These are phyloP conservation scores for Idris sp. DNA, from an alignment of 1,140 invertebrate genomes.

Conservation along the genomic window DNA sequence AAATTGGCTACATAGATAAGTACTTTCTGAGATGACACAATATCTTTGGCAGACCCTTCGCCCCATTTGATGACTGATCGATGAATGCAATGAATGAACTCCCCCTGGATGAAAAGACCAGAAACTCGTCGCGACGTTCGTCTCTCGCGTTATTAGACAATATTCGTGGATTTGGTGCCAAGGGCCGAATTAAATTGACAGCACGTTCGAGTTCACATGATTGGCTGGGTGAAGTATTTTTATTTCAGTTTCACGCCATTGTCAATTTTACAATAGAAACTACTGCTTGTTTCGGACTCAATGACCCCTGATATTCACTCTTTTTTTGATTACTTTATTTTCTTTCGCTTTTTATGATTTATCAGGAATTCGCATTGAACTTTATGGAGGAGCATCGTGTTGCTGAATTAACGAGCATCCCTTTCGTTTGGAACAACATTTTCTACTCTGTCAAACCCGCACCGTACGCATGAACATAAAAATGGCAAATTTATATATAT, in stretches of 20 bases:
- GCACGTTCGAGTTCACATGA: not conserved
- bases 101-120: too few relatives aligned
- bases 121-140: conserved; percentile 67
- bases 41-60: too few relatives aligned
- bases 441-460: conserved; percentile 39
- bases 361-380: conserved; percentile 62
- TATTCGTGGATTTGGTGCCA: conserved; percentile 47
- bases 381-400: conserved; percentile 54
- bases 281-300: not conserved
- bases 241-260: not conserved
- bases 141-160: conserved; percentile 69
- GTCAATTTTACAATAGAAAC: not conserved
- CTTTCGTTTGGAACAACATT: conserved; percentile 33
- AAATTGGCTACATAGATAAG: too few relatives aligned
- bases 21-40: too few relatives aligned
- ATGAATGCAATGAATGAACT: too few relatives aligned
- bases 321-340: not conserved
- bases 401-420: conserved; percentile 39
- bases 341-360: conserved; percentile 45
- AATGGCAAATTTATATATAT: conserved; percentile 35
- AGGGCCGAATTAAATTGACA: conserved; percentile 9
- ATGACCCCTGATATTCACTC: not conserved
- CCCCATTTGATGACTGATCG: too few relatives aligned
- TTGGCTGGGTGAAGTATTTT: conserved; percentile 1
- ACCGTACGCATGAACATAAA: conserved; percentile 28